phyloP scores from a whole-genome alignment of 2,113 vertebrate species.

The Tringa solitaria region DNA sequence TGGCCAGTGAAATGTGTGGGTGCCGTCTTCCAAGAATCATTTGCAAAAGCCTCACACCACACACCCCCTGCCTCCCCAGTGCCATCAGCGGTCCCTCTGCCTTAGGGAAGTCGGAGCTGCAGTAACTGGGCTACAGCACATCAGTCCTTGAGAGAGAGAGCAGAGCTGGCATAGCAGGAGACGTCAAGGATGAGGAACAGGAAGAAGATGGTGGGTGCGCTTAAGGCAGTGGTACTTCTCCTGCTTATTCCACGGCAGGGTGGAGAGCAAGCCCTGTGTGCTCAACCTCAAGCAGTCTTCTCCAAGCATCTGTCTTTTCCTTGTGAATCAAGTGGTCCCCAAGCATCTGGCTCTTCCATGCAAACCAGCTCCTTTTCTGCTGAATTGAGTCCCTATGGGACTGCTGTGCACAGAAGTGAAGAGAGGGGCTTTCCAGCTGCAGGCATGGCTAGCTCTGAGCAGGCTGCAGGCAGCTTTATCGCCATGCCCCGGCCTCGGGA shows the following conservation, averaged over 20 bases:
- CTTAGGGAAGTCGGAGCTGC: neutral
- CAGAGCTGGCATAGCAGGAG: neutral
- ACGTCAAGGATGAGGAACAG: neutral
- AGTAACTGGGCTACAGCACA: neutral
- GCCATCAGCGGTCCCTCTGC: neutral
- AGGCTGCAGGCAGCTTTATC: neutral
- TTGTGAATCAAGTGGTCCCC: neutral
- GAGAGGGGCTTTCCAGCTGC: slow-evolving; percentile 24
- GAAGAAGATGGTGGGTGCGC: neutral
- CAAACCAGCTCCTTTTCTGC: neutral
- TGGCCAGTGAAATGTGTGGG: neutral
- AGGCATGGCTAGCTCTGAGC: neutral
- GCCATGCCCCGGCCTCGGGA: neutral
- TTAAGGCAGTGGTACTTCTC: neutral
- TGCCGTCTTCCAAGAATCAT: neutral
- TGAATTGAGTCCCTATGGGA: neutral
- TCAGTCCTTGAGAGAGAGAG: neutral
- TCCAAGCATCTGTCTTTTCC: neutral
- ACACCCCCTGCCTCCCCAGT: neutral
- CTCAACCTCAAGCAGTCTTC: neutral
- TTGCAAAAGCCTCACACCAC: neutral
- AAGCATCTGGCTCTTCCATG: neutral
- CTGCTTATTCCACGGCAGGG: fast-evolving
- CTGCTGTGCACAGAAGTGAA: neutral
- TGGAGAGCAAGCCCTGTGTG: neutral